Base-by-base conservation (phyloP, 2,113 vertebrate genomes). In the Pantherophis guttatus region DNA sequence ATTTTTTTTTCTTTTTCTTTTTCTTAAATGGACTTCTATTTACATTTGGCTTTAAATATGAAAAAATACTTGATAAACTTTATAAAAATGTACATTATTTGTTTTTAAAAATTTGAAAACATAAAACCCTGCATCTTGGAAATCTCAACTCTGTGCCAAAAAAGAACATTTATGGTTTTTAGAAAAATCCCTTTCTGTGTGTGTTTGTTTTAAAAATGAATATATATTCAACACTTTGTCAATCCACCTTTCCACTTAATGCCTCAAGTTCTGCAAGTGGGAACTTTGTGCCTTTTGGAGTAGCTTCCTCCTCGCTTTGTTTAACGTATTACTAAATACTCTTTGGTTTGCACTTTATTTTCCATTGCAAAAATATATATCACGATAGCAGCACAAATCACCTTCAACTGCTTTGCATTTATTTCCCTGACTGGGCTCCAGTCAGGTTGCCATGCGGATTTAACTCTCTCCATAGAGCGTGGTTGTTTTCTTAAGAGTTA, bases 31-130 rank as follows among this genome's bases (percentile, higher is more conserved):
- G 98, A 98, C 96, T 97, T 97, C 97, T 98, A 97, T 98, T 98
- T 99, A 98, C 98, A 98, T 98, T 98, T 98, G 98, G 98, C 98
- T 98, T 98, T 98, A 98, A 98, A 98, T 98, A 98, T 88, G 97
- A 98, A 98, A 62, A 81, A 98, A 98, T 98, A 98, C 97, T 97
- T 97, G 97, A 98, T 98, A 98, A 97, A 98, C 97, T 98, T 98
- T 98, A 98, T 98, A 98, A 98, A 94, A 98, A 97, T 98, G 98
- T 98, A 98, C 96, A 98, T 98, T 97, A 86, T 95, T 95, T 87
- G 95, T 97, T 98, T 96, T 97, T 94, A 97, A 97, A 97, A 97
- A 92, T 95, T 94, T 93, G 44, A 94, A 95, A 48, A 93, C 44
- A 91, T 2, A 88, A 91, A 85, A 62, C 92, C 92, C 75, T 92